Conservation (phyloP, 2,888 invertebrate genomes). For the Caradrina clavipalpis region DNA sequence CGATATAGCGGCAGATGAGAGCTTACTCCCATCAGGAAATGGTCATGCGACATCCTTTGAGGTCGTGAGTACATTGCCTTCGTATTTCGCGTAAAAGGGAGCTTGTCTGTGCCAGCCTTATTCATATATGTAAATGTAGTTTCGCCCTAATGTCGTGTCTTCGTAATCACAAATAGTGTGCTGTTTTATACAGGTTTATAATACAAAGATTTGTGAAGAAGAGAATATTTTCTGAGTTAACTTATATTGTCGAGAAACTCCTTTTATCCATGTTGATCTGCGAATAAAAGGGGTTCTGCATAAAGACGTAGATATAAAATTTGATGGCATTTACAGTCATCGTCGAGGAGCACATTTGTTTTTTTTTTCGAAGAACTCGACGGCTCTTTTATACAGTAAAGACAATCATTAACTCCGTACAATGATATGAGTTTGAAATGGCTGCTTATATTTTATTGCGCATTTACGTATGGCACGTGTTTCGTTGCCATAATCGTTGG, state of each 20-base stretch:
- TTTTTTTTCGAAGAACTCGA: constrained; percentile 15
- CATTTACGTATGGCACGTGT: background rate
- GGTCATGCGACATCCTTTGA: constrained; percentile 64
- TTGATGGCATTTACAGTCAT: constrained; percentile 36
- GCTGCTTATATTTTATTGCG: background rate
- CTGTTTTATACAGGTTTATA: constrained; percentile 47
- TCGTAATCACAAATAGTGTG: constrained; percentile 62
- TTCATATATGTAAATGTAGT: constrained; percentile 68
- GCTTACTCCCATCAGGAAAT: constrained; percentile 63
- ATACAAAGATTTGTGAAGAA: constrained; percentile 42
- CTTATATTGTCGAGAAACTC: constrained; percentile 15
- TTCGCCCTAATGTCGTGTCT: constrained; percentile 61
- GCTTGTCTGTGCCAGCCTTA: constrained; percentile 53
- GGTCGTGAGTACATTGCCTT: constrained; percentile 43
- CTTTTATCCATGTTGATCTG: constrained; percentile 26
- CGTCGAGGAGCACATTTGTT: constrained; percentile 23
- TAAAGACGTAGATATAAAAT: constrained; percentile 43
- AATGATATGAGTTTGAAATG: constrained; percentile 8
- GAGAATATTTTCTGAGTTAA: constrained; percentile 44
- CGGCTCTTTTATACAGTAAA: constrained; percentile 12
- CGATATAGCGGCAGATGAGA: constrained; percentile 44
- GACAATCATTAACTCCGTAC: constrained; percentile 6
- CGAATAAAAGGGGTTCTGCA: constrained; percentile 37
- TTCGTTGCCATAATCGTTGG: background rate
- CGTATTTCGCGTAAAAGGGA: constrained; percentile 55